Conservation (phyloP, 2,888 invertebrate genomes). For the Tanytarsus gracilentus region DNA sequence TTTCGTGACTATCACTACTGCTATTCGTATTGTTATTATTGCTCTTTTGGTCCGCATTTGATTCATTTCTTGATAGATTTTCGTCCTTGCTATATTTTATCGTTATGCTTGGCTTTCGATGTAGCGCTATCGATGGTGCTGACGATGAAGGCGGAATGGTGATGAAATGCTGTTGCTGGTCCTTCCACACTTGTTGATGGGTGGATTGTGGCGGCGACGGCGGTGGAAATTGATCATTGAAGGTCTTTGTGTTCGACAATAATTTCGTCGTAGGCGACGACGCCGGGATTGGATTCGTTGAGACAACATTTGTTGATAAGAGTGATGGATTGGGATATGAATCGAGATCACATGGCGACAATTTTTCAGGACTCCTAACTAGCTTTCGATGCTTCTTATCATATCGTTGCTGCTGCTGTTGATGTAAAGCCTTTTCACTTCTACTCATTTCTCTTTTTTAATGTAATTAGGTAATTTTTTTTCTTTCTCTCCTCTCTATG, state of each 20-base stretch:
- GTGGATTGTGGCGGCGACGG: constrained; percentile 16
- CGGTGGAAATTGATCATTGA: not conserved
- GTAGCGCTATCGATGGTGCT: constrained; percentile 19
- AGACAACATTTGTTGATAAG: constrained; percentile 1
- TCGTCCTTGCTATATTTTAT: constrained; percentile 20
- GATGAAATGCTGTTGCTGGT: not conserved
- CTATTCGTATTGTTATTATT: no score
- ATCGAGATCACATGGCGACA: constrained; percentile 25
- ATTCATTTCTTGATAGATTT: constrained; percentile 1
- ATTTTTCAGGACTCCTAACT: constrained; percentile 32
- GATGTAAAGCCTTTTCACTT: no score
- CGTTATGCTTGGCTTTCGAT: constrained; percentile 27
- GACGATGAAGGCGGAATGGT: constrained; percentile 24
- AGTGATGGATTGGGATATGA: constrained; percentile 17
- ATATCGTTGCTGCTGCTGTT: constrained; percentile 23
- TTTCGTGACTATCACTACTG: no score
- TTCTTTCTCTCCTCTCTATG: not conserved
- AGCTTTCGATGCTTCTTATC: constrained; percentile 30
- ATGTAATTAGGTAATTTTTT: not conserved
- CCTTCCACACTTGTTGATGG: not conserved
- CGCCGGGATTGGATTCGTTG: constrained; percentile 5
- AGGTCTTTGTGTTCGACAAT: not conserved
- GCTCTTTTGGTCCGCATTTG: constrained; percentile 27
- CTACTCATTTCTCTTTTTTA: constrained; percentile 11
- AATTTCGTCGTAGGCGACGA: not conserved